Base-by-base conservation (phyloP, 2,113 vertebrate genomes). In the Albula glossodonta region DNA sequence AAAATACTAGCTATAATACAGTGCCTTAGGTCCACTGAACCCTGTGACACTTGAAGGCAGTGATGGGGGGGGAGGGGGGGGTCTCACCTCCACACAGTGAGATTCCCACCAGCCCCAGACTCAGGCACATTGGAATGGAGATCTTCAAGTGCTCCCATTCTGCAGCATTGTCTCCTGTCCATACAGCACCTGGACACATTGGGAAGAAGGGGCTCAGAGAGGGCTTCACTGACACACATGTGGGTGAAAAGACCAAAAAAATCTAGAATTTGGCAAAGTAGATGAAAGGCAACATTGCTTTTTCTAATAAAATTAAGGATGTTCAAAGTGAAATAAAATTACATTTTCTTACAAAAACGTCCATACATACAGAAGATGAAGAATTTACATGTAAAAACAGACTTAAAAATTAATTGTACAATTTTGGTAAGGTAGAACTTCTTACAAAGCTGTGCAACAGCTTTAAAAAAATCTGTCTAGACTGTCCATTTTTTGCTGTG, bases 61-160 rank as follows among this genome's bases (percentile, higher is more conserved):
- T 66, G 60, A 11, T 10, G 0, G 8, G 1, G n/a, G n/a, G n/a
- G n/a, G n/a, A n/a, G n/a, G n/a, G n/a, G n/a, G n/a, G 2, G 3
- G 3, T 84, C 96, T 94, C 88, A 98, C 97, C 97, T 74, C 97
- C 97, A 88, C 97, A 98, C 90, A 98, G 97, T 25, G 97, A 96
- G 80, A 98, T 94, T 52, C 97, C 97, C 53, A 96, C 96, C 63
- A 98, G 92, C 0, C 94, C 94, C 83, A 98, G 52, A 70, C 97
- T 98, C 88, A 98, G 92, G 90, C 97, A 98, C 97, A 98, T 98
- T 60, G 97, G 97, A 82, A 98, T 94, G 1, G 97, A 96, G 31
- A 98, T 96, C 91, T 97, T 97, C 85, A 98, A 90, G 74, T 98
- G 97, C 0, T 95, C 97, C 97, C 97, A 98, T 70, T 98, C 97